Evolutionary conservation across 2,797 vertebrate genomes (phyloP).

Genomic region (Epinephelus malabaricus): DNA sequence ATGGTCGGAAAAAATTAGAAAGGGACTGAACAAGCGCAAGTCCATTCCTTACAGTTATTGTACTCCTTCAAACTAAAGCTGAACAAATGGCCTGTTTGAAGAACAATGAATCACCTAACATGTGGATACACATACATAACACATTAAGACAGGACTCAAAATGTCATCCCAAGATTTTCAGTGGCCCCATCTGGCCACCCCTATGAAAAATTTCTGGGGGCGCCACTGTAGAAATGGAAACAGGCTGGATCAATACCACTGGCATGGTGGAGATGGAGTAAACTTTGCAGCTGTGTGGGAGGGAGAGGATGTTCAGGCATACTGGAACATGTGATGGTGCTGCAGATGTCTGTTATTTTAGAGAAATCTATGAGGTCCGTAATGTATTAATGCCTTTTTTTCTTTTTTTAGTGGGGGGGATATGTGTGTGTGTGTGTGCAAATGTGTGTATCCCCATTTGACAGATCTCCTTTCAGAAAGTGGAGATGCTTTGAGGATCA

Average conservation of each 20-base stretch:
- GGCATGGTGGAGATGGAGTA: constrained; percentile 42
- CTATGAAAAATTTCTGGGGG: no score
- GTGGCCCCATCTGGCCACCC: no score
- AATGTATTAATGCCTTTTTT: constrained; percentile 36
- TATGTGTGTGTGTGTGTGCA: constrained; percentile 47
- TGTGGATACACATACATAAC: no score
- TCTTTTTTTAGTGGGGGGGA: neutral
- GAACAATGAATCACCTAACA: no score
- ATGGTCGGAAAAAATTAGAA: no score
- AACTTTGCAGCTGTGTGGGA: constrained; percentile 53
- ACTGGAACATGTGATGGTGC: constrained; percentile 59
- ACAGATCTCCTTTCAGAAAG: constrained; percentile 81
- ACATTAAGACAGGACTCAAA: no score
- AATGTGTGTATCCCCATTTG: constrained; percentile 71
- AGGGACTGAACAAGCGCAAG: no score
- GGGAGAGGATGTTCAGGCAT: constrained; percentile 16
- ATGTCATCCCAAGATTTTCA: no score
- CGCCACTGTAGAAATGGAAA: constrained; percentile 46
- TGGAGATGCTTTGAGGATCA: constrained; percentile 80
- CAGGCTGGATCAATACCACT: constrained; percentile 59
- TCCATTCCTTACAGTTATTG: no score
- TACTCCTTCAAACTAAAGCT: no score
- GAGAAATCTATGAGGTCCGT: constrained; percentile 36
- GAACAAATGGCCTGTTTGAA: no score
- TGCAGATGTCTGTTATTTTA: constrained; percentile 56